phyloP scores from a whole-genome alignment of 2,797 vertebrate species.

The Agapornis canus region DNA sequence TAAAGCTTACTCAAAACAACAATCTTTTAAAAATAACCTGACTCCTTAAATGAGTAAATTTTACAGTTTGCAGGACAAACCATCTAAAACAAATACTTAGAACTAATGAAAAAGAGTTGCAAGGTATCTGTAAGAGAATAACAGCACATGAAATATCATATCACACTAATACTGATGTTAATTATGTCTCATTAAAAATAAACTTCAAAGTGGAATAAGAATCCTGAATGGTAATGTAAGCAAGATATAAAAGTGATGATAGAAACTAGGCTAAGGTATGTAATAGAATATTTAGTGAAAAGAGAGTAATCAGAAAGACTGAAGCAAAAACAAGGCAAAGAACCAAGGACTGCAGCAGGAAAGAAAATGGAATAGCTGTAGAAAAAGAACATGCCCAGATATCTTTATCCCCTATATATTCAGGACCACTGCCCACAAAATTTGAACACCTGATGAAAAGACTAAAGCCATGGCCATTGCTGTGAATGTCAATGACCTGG shows the following conservation, averaged over 20 bases:
- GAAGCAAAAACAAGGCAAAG: neutral
- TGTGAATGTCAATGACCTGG: neutral
- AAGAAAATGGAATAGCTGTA: neutral
- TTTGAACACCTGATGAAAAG: neutral
- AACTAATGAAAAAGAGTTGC: neutral
- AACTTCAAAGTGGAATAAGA: conserved; percentile 9
- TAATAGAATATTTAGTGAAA: neutral
- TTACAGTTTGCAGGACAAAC: neutral
- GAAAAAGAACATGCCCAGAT: neutral
- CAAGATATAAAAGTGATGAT: neutral
- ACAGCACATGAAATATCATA: neutral
- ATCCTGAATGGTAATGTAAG: neutral
- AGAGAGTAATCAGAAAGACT: neutral
- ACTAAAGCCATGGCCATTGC: neutral
- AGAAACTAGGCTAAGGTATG: neutral
- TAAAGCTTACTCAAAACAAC: neutral
- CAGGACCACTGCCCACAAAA: neutral
- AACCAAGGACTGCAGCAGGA: neutral
- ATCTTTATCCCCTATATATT: neutral
- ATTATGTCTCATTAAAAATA: conserved; percentile 26
- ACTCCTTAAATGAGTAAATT: neutral
- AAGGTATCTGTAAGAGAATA: neutral
- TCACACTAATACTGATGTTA: neutral
- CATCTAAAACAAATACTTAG: neutral
- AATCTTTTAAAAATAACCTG: neutral